Conservation (phyloP, 2,797 vertebrate species). For the Zonotrichia albicollis region DNA sequence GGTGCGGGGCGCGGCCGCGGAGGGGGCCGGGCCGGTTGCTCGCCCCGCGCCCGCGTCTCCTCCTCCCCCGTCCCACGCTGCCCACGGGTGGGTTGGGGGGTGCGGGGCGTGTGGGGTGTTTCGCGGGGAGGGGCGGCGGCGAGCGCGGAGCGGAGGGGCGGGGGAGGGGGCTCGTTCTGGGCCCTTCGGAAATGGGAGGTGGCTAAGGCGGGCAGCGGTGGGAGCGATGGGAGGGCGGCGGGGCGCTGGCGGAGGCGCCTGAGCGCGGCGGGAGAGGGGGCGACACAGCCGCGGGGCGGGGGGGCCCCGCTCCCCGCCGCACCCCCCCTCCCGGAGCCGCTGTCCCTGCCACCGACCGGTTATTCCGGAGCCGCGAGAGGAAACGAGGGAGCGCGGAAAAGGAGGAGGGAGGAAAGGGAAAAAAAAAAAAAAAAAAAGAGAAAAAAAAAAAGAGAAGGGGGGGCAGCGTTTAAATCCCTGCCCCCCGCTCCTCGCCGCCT, state of each 20-base stretch:
- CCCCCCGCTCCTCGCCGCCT: slow-evolving; percentile 40
- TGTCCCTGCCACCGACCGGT: not conserved
- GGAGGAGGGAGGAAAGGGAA: not conserved
- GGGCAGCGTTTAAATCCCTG: slow-evolving; percentile 37
- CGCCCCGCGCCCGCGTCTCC: slow-evolving; percentile 27
- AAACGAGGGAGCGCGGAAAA: not conserved
- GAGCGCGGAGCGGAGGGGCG: not conserved
- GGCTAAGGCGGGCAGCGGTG: slow-evolving; percentile 30
- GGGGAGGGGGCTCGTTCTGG: slow-evolving; percentile 12
- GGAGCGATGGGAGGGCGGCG: not conserved
- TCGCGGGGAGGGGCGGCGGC: not conserved
- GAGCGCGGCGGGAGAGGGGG: not conserved
- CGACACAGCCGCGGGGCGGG: not conserved
- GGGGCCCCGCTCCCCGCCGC: not conserved
- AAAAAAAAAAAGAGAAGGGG: not conserved
- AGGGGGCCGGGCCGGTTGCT: not conserved
- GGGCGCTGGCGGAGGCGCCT: not conserved
- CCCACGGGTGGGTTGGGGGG: not conserved
- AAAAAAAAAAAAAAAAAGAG: not conserved
- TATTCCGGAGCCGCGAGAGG: slow-evolving; percentile 10
- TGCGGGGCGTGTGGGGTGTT: not conserved
- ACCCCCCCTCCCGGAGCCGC: not conserved
- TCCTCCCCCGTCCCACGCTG: not conserved
- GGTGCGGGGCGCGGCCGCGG: not conserved
- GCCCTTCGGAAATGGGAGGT: slow-evolving; percentile 61